phyloP scores from a whole-genome alignment of 2,113 vertebrate species.

The Sinocyclocheilus anophthalmus region DNA sequence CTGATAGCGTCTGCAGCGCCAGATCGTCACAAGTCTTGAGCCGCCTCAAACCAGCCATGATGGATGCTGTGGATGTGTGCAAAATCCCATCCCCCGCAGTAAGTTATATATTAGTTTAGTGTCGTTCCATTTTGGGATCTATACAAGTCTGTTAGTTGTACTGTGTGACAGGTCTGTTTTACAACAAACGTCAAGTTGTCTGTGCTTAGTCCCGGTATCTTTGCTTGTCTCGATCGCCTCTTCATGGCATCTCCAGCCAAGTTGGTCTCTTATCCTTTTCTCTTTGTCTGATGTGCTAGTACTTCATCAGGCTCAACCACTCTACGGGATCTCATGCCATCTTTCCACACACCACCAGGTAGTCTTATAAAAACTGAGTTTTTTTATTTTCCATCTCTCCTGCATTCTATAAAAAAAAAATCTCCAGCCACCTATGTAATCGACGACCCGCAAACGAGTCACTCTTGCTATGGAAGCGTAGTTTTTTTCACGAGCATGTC shows the following conservation, averaged over 20 bases:
- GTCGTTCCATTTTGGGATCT: background rate
- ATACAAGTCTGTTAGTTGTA: background rate
- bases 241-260: background rate
- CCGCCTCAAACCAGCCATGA: slow-evolving; percentile 8
- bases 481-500: no score
- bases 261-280: background rate
- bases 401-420: no score
- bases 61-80: no score
- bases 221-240: background rate
- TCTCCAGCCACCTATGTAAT: no score
- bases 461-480: no score
- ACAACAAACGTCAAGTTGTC: background rate
- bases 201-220: background rate
- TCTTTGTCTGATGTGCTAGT: background rate
- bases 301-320: background rate
- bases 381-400: no score
- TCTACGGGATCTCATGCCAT: background rate
- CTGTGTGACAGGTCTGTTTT: slow-evolving; percentile 13
- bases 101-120: background rate
- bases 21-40: background rate
- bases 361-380: no score
- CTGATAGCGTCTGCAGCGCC: no score
- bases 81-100: background rate
- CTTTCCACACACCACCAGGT: no score
- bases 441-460: no score